These are phyloP conservation scores for Mormyrus proboscirostris DNA, from an alignment of 2,797 vertebrate genomes.

Conservation along the genomic window DNA sequence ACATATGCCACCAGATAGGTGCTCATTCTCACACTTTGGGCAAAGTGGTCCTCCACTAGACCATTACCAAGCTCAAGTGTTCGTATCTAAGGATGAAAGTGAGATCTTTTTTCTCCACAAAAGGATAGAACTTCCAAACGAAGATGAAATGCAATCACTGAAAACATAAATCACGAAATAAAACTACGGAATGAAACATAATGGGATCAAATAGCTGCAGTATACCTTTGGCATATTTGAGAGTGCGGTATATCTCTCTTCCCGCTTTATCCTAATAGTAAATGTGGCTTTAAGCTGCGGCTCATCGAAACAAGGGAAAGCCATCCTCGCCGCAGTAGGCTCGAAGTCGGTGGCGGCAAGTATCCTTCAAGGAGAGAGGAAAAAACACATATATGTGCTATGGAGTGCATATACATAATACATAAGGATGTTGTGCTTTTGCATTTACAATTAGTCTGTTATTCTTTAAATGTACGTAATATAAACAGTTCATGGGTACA, in stretches of 20 bases:
- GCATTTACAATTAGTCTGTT: neutral
- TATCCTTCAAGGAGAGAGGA: neutral
- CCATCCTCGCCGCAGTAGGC: conserved; percentile 28
- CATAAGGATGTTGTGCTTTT: neutral
- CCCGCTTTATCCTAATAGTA: conserved; percentile 24
- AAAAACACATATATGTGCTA: neutral
- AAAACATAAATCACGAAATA: neutral
- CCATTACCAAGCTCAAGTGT: conserved; percentile 20
- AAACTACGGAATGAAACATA: neutral
- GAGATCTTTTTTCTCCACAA: neutral
- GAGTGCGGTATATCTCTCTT: conserved; percentile 21
- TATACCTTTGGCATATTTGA: conserved; percentile 34
- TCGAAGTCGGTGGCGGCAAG: conserved; percentile 31
- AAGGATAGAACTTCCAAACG: neutral
- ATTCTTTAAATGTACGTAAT: neutral
- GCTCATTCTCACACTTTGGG: conserved; percentile 28
- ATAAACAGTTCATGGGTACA: neutral
- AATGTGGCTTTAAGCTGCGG: conserved; percentile 29
- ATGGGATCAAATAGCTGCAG: neutral
- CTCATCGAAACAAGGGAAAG: conserved; percentile 34
- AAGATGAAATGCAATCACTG: neutral
- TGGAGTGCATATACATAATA: neutral
- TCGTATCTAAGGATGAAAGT: conserved; percentile 17
- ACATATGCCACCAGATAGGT: conserved; percentile 29
- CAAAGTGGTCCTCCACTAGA: conserved; percentile 26